Percentiles rank a stretch among this genome's conserved stretches.
Evolutionary conservation across 1,140 invertebrate genomes (phyloP).

Genomic region (Micrasema minimum): DNA sequence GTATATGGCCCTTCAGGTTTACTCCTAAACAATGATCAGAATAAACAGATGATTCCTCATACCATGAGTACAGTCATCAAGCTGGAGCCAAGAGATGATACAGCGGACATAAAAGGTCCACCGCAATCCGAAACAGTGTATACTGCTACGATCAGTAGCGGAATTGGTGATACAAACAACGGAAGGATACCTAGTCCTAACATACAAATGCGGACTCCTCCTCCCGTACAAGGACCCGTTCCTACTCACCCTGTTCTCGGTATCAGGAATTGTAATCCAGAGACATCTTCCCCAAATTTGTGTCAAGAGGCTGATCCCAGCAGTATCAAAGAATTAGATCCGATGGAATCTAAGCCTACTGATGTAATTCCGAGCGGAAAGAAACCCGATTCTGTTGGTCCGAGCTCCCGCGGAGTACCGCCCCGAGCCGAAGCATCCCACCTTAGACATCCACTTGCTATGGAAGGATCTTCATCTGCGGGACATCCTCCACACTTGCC

Average conservation of each 20-base stretch:
- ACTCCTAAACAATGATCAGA: constrained; percentile 57
- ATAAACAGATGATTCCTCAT: constrained; percentile 62
- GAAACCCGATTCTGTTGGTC: constrained; percentile 14
- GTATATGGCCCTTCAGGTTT: constrained; percentile 56
- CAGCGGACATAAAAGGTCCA: constrained; percentile 67
- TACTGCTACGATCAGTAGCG: constrained; percentile 63
- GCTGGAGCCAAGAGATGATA: constrained; percentile 69
- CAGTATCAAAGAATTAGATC: constrained; percentile 39
- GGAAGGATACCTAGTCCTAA: constrained; percentile 25
- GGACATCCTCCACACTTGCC: constrained; percentile 59
- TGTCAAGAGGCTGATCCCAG: constrained; percentile 41
- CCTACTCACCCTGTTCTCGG: constrained; percentile 24
- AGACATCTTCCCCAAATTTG: constrained; percentile 32
- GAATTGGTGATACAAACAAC: constrained; percentile 55
- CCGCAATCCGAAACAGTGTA: constrained; percentile 62
- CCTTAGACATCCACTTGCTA: constrained; percentile 59
- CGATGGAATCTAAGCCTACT: constrained; percentile 17
- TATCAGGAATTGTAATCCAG: constrained; percentile 35
- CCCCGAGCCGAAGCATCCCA: constrained; percentile 60
- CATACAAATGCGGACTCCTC: constrained; percentile 31
- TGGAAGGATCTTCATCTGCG: constrained; percentile 62
- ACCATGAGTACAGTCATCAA: constrained; percentile 68
- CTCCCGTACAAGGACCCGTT: constrained; percentile 25
- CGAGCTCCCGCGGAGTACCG: constrained; percentile 55
- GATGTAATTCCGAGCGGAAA: constrained; percentile 17